Evolutionary conservation across 2,113 vertebrate genomes (phyloP), one percentile per base, ranked within the genome.

Genomic region (Passer montanus): DNA sequence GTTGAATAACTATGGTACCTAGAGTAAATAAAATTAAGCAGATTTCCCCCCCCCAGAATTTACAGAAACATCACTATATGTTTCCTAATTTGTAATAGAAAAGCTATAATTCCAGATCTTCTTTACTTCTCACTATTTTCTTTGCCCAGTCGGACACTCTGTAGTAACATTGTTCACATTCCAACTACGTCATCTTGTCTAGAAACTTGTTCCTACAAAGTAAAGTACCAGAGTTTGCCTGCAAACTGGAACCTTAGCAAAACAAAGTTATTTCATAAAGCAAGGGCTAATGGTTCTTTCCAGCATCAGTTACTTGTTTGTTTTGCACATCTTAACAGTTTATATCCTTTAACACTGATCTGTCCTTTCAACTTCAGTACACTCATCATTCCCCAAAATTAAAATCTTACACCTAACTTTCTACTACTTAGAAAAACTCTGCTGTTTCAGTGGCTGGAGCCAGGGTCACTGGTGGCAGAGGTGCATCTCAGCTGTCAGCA

Each of bases 141-240:
- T 66, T 76, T 86, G 28, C 27, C 19, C 44, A 35, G 1, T 68
- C 31, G 84, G 49, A 15, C 49, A n/a, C 47, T 10, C 15, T 69
- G 0, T 44, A 56, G 60, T 64, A n/a, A 35, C 13, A 19, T 31
- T 56, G 24, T 55, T 83, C 52, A 66, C 24, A 31, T 7, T 69
- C n/a, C 27, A 53, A 0, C 30, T 30, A 20, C 0, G 0, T 53
- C 49, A 64, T 5, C 11, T 90, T 86, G 77, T 62, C 49, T 62
- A 66, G 37, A 68, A 90, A 77, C 19, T 80, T 67, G 8, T 47
- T 88, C 19, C 19, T 60, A 21, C 18, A 8, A 37, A 28, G 7
- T 56, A 23, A 56, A 46, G 6, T 62, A 49, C 50, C 47, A 46
- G 13, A 37, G 15, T 91, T 76, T 52, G 22, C 23, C 30, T 76